Evolutionary conservation across 1,140 invertebrate genomes (phyloP).

Genomic region (Pachypeltis micranthus): DNA sequence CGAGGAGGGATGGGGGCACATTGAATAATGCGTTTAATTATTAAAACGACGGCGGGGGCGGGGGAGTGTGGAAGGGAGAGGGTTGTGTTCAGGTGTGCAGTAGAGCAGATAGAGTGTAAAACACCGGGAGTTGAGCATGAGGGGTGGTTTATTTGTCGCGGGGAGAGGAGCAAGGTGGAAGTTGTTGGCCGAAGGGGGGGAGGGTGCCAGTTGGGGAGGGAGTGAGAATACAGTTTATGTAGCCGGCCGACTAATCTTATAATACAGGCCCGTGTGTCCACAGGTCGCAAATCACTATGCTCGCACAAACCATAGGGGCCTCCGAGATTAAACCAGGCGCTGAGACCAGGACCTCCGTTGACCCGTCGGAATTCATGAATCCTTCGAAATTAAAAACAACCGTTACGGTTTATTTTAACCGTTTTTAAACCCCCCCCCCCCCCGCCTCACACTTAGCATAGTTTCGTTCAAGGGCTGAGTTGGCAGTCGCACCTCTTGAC

Average conservation of each 20-base stretch:
- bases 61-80: background rate
- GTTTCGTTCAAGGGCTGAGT: too few species aligned
- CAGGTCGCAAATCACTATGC: conserved; percentile 1
- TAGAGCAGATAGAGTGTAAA: background rate
- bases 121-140: background rate
- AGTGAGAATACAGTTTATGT: conserved; percentile 10
- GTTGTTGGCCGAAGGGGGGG: too few species aligned
- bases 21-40: conserved; percentile 7
- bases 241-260: conserved; percentile 1
- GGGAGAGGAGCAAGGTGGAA: too few species aligned
- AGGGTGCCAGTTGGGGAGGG: background rate
- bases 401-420: too few species aligned
- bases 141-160: background rate
- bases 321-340: background rate
- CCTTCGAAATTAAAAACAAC: conserved; percentile 2
- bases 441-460: too few species aligned
- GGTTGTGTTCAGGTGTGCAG: background rate
- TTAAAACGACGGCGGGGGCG: background rate
- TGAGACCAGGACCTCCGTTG: background rate
- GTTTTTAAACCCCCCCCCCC: too few species aligned
- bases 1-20: too few species aligned
- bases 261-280: conserved; percentile 9
- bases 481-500: too few species aligned
- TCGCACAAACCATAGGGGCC: background rate
- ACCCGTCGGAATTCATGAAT: conserved; percentile 1